Conservation (phyloP, 53 echinoderm and acorn worm genomes). For the Paracentrotus lividus region DNA sequence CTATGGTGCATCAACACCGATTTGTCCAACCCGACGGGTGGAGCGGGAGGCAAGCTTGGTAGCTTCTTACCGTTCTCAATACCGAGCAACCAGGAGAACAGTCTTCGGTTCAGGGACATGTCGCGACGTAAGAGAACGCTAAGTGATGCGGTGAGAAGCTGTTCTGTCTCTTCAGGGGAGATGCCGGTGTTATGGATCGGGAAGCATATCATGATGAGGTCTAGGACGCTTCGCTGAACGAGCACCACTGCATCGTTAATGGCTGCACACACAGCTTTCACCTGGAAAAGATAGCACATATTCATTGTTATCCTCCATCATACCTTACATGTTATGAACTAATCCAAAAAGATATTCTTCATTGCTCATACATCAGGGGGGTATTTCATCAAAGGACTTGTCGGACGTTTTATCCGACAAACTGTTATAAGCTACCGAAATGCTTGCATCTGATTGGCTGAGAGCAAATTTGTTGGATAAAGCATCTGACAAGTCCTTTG, state of each 20-base stretch:
- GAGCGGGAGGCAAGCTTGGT: slow-evolving; percentile 15
- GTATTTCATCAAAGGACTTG: too few species aligned
- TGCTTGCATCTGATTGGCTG: too few species aligned
- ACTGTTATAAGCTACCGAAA: too few species aligned
- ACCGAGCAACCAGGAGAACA: slow-evolving; percentile 95
- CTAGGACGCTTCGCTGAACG: slow-evolving; percentile 92
- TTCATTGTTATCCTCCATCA: neutral
- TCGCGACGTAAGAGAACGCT: slow-evolving; percentile 92
- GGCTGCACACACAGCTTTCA: slow-evolving; percentile 88
- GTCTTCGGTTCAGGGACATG: slow-evolving; percentile 96
- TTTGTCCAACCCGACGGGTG: slow-evolving; percentile 41
- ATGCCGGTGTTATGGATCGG: slow-evolving; percentile 82
- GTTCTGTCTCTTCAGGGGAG: slow-evolving; percentile 72
- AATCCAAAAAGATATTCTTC: too few species aligned
- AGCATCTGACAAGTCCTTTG: too few species aligned
- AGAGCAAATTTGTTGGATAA: too few species aligned
- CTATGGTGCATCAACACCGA: slow-evolving; percentile 45
- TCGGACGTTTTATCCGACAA: too few species aligned
- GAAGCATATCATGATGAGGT: slow-evolving; percentile 90
- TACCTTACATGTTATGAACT: too few species aligned
- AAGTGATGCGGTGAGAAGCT: slow-evolving; percentile 86
- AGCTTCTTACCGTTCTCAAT: slow-evolving; percentile 51
- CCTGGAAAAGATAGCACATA: slow-evolving; percentile 68
- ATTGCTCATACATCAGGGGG: too few species aligned
- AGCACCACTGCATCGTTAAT: slow-evolving; percentile 91